These are phyloP conservation scores for Spatula clypeata DNA, from an alignment of 2,797 vertebrate genomes.

Conservation along the genomic window DNA sequence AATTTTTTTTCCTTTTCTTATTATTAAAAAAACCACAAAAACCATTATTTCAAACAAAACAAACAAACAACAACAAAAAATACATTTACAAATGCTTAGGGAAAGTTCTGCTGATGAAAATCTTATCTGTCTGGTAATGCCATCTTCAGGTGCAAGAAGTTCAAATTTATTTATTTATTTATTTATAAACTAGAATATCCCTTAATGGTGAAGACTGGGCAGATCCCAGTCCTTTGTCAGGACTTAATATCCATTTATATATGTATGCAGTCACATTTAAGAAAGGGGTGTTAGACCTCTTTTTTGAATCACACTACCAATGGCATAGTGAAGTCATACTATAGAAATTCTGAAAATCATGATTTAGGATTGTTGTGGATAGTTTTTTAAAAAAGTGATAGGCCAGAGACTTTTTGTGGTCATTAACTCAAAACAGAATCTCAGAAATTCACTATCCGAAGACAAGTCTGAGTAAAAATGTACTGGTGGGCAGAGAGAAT, in stretches of 20 bases:
- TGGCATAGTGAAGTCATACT: not conserved
- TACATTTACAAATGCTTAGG: not conserved
- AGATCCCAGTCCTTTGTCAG: not conserved
- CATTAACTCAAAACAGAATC: not conserved
- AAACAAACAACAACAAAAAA: not conserved
- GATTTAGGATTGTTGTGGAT: not conserved
- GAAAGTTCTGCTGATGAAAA: not conserved
- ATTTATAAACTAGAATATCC: not conserved
- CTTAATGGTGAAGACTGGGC: not conserved
- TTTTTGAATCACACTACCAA: not conserved
- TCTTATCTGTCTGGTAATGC: accelerated
- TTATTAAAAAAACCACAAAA: no score
- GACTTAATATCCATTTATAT: not conserved
- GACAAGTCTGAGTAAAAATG: not conserved
- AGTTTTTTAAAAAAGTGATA: not conserved
- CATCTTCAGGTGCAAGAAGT: not conserved
- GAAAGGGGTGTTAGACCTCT: not conserved
- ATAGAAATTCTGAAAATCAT: not conserved
- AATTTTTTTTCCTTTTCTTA: not conserved
- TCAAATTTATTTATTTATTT: not conserved
- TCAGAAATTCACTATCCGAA: not conserved
- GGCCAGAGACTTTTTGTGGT: not conserved
- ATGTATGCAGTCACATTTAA: not conserved
- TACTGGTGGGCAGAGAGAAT: not conserved
- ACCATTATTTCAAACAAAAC: no score